phyloP scores from a whole-genome alignment of 2,888 invertebrate genomes.

The Hyppa rectilinea region DNA sequence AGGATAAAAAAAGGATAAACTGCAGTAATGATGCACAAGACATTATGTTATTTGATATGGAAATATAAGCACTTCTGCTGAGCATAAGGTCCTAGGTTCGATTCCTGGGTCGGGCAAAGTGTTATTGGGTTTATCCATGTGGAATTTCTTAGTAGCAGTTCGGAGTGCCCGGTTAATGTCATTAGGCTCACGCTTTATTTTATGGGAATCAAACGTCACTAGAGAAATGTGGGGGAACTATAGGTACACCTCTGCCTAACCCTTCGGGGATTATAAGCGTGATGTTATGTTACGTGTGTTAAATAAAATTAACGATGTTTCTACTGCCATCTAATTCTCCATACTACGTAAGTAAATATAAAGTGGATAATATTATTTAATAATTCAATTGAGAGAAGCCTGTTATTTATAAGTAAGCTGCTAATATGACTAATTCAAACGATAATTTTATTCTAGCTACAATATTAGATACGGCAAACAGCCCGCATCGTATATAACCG shows the following conservation, averaged over 20 bases:
- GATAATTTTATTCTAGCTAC: slow-evolving; percentile 33
- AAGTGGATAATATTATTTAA: slow-evolving; percentile 4
- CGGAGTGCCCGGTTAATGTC: no score
- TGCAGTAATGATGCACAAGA: not conserved
- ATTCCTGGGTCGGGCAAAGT: no score
- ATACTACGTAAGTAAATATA: not conserved
- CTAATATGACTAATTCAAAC: slow-evolving; percentile 35
- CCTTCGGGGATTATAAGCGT: no score
- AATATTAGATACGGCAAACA: slow-evolving; percentile 20
- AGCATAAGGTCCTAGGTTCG: no score
- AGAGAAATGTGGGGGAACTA: no score
- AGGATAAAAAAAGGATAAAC: not conserved
- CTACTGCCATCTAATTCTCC: not conserved
- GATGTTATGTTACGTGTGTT: no score
- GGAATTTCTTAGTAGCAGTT: no score
- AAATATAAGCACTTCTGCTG: no score
- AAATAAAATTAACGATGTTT: not conserved
- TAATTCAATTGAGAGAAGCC: slow-evolving; percentile 30
- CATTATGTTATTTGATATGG: not conserved
- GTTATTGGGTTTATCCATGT: no score
- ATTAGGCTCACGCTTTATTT: no score
- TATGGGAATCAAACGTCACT: no score
- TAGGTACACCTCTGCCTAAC: no score
- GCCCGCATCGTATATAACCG: slow-evolving; percentile 45
- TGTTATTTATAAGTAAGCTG: slow-evolving; percentile 13